Evolutionary conservation across 2,888 invertebrate genomes (phyloP).

Genomic region (Alitta virens): DNA sequence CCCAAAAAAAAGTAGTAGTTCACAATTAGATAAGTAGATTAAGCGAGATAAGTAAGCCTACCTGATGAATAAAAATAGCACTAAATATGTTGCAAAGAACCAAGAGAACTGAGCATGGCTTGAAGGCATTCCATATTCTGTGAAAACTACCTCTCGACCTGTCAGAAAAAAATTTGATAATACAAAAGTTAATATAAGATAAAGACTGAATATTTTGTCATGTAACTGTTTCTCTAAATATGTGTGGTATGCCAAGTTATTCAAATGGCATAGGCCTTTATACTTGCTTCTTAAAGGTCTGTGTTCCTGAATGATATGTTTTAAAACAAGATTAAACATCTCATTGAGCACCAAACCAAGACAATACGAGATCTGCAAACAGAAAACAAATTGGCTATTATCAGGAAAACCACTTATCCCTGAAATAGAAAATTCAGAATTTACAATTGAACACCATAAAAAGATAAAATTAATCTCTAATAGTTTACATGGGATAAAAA

Average conservation of each 20-base stretch:
- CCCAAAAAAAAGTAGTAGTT: too few relatives aligned
- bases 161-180: conserved; percentile 25
- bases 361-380: conserved; percentile 79
- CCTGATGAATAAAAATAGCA: conserved; percentile 84
- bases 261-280: not conserved
- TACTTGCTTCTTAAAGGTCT: conserved; percentile 64
- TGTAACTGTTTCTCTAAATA: not conserved
- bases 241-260: not conserved
- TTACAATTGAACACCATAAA: not conserved
- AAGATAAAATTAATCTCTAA: not conserved
- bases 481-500: too few relatives aligned
- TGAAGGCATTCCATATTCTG: conserved; percentile 74
- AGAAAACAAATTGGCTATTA: not conserved
- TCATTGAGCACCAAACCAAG: conserved; percentile 77
- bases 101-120: conserved; percentile 88
- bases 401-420: too few relatives aligned
- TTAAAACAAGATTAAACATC: conserved; percentile 73
- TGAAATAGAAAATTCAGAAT: not conserved
- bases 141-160: conserved; percentile 59
- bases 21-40: too few relatives aligned
- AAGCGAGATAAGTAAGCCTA: conserved; percentile 50
- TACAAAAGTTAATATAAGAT: too few relatives aligned
- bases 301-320: conserved; percentile 77
- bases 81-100: conserved; percentile 83
- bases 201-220: too few relatives aligned